Conservation (phyloP, 2,888 invertebrate genomes). For the Latrodectus elegans region DNA sequence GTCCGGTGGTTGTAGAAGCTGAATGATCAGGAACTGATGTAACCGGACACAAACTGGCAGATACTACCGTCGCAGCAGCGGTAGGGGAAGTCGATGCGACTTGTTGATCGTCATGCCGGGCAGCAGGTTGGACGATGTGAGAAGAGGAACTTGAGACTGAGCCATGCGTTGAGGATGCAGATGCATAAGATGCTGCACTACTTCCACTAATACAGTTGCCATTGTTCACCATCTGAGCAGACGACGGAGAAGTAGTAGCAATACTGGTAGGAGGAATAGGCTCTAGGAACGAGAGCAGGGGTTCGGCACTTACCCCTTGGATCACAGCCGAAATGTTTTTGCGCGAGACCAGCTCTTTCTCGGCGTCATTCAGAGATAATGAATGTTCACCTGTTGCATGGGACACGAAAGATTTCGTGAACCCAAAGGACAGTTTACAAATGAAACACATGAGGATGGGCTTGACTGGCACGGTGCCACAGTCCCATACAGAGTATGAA, state of each 20-base stretch:
- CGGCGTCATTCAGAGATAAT: constrained; percentile 89
- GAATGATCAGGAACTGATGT: constrained; percentile 56
- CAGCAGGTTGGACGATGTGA: constrained; percentile 57
- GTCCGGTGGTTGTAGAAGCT: constrained; percentile 18
- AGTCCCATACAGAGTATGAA: constrained; percentile 73
- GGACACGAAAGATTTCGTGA: constrained; percentile 94
- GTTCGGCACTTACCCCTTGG: constrained; percentile 93
- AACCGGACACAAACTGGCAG: constrained; percentile 65
- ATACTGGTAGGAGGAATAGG: constrained; percentile 81
- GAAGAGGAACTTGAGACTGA: constrained; percentile 70
- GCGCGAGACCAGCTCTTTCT: constrained; percentile 89
- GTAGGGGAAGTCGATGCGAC: constrained; percentile 31
- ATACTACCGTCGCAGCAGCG: constrained; percentile 54
- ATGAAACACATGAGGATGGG: constrained; percentile 99
- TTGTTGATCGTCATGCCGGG: constrained; percentile 37
- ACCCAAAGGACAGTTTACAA: constrained; percentile 97
- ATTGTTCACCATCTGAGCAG: constrained; percentile 73
- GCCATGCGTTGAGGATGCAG: constrained; percentile 53
- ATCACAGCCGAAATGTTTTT: constrained; percentile 96
- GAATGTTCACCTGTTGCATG: constrained; percentile 96
- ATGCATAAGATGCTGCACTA: constrained; percentile 52
- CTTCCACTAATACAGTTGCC: constrained; percentile 49
- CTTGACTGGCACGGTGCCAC: constrained; percentile 85
- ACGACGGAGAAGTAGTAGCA: constrained; percentile 37
- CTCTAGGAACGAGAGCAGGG: constrained; percentile 95